Evolutionary conservation across 2,888 invertebrate genomes (phyloP), one percentile per base, ranked within the genome.

Genomic region (Andricus curvator): DNA sequence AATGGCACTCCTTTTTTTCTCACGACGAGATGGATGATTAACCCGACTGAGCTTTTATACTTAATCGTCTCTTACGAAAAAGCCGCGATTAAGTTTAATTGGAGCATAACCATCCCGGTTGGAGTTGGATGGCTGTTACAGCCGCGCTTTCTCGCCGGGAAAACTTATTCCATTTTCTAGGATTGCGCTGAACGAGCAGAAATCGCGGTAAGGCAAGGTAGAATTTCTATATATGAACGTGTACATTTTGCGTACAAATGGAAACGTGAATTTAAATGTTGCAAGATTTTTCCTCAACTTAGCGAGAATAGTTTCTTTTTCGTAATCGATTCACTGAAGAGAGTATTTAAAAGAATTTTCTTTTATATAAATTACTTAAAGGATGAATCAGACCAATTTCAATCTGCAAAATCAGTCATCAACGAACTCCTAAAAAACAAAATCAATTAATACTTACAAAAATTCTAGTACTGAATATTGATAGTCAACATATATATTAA

Each of bases 11-110:
- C 20, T 29, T 70, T 51, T 70, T 51, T 74, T 33, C 51, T 29
- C 70, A 51, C 33, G 33, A 74, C 29, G 51, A 20, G 70, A 74
- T 74, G 29, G 56, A 29, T 25, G 74, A 79, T 79, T 80, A 80
- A n/a, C 65, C 48, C 65, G 48, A 66, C 65, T 65, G 79, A 79
- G 79, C 74, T 74, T 79, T 76, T 48, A 67, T 67, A 77, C 80
- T 77, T 80, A 80, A 80, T 78, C 64, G 80, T 67, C 82, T 29
- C 17, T 62, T 77, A 74, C 76, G 78, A 82, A 82, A 80, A 80
- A 78, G 83, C 29, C 56, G 66, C 78, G 78, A 81, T 83, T 83
- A 81, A 83, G 80, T 81, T 77, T 74, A 84, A 83, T 80, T 74
- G 78, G 65, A 64, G 79, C 80, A 82, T 78, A 84, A 83, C 80